Percentiles rank a stretch among this genome's conserved stretches.
Evolutionary conservation across 2,888 invertebrate genomes (phyloP).

Genomic region (Ecliptopera silaceata): DNA sequence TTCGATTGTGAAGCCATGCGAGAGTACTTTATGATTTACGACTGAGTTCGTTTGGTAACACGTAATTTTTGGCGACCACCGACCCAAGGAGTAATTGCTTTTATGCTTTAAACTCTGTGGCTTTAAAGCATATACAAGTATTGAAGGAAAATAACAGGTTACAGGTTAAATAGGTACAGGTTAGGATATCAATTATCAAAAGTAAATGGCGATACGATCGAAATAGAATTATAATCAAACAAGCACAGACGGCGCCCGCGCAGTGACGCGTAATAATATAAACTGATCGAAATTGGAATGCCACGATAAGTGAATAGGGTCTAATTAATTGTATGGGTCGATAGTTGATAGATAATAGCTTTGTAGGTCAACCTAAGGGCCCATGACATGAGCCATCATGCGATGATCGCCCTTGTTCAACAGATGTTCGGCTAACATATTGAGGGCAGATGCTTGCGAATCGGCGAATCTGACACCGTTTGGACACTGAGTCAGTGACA

Average conservation of each 20-base stretch:
- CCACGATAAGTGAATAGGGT: slow-evolving; percentile 73
- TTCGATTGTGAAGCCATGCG: slow-evolving; percentile 73
- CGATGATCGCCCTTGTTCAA: slow-evolving; percentile 49
- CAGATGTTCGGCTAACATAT: slow-evolving; percentile 70
- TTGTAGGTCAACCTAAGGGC: slow-evolving; percentile 63
- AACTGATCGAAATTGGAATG: slow-evolving; percentile 68
- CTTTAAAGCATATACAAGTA: no score
- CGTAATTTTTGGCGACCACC: slow-evolving; percentile 38
- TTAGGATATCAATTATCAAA: not conserved
- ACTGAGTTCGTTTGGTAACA: slow-evolving; percentile 52
- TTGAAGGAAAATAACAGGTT: not conserved
- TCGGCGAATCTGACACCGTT: slow-evolving; percentile 51
- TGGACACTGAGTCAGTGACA: slow-evolving; percentile 51
- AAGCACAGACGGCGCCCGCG: slow-evolving; percentile 41
- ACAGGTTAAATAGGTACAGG: no score
- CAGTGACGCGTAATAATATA: slow-evolving; percentile 63
- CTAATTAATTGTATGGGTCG: slow-evolving; percentile 72
- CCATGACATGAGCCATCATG: slow-evolving; percentile 36
- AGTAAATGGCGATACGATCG: not conserved
- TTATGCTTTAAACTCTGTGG: no score
- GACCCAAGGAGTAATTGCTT: slow-evolving; percentile 32
- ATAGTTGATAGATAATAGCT: slow-evolving; percentile 60
- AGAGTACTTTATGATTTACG: slow-evolving; percentile 73
- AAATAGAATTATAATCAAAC: slow-evolving; percentile 11
- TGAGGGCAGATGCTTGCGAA: slow-evolving; percentile 68